These are phyloP conservation scores for Ericerus pela DNA, from an alignment of 1,140 invertebrate genomes.

Conservation along the genomic window DNA sequence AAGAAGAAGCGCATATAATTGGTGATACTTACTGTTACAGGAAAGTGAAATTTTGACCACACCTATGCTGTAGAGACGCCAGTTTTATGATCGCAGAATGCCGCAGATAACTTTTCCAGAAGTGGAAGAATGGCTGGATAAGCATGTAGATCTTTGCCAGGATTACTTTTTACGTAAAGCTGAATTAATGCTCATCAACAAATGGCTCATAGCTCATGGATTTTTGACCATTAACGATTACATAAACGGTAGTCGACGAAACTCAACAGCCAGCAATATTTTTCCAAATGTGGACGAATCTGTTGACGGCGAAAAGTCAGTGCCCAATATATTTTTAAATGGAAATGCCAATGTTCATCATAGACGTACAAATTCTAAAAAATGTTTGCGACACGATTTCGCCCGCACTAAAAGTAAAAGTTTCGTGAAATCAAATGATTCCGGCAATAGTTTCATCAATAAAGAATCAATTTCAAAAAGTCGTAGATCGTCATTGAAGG, in stretches of 20 bases:
- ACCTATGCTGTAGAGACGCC: conserved; percentile 24
- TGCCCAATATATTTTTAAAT: conserved; percentile 7
- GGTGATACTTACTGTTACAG: neutral
- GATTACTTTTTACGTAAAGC: conserved; percentile 37
- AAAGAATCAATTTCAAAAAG: conserved; percentile 24
- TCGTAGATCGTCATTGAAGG: conserved; percentile 32
- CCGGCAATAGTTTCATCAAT: conserved; percentile 22
- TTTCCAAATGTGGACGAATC: conserved; percentile 9
- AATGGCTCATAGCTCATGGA: conserved; percentile 36
- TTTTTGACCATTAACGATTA: conserved; percentile 32
- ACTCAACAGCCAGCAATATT: conserved; percentile 16
- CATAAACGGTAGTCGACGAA: conserved; percentile 18
- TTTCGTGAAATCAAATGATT: conserved; percentile 34
- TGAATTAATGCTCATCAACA: conserved; percentile 34
- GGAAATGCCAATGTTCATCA: conserved; percentile 12
- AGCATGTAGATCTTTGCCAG: conserved; percentile 31
- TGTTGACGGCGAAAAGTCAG: neutral
- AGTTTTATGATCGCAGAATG: conserved; percentile 42
- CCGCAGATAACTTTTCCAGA: conserved; percentile 25
- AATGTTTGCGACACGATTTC: conserved; percentile 36
- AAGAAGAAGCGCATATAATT: too few species aligned
- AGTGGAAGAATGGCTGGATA: conserved; percentile 37
- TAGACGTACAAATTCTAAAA: conserved; percentile 33
- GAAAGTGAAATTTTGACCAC: too few species aligned
- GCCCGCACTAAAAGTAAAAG: conserved; percentile 35